These are phyloP conservation scores for Thamnophis sirtalis DNA, from an alignment of 2,113 vertebrate species.

Conservation along the genomic window DNA sequence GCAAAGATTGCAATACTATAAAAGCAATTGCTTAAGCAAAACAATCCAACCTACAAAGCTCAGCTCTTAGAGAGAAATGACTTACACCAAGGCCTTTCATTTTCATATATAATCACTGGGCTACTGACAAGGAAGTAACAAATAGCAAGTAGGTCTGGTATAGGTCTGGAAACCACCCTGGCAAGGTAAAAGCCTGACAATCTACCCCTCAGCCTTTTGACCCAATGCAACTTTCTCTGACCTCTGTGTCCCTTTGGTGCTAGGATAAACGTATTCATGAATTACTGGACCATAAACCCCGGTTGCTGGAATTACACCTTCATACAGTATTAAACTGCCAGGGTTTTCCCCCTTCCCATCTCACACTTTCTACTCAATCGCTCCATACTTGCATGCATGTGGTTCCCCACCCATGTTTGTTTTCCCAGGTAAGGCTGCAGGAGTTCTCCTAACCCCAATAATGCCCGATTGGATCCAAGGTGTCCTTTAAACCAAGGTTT, in stretches of 20 bases:
- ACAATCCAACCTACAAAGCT: not conserved
- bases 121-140: not conserved
- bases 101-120: not conserved
- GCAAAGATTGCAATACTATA: not conserved
- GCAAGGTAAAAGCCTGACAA: not conserved
- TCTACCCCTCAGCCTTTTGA: not conserved
- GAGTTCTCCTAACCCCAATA: not conserved
- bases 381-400: not conserved
- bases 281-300: not conserved
- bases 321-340: not conserved
- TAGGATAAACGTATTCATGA: not conserved
- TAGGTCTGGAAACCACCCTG: not conserved
- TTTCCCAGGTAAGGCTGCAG: not conserved
- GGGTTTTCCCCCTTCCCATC: not conserved
- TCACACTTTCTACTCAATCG: not conserved
- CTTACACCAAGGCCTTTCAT: not conserved
- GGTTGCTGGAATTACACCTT: not conserved
- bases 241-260: not conserved
- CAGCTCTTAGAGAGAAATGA: not conserved
- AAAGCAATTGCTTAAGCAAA: not conserved
- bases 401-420: not conserved
- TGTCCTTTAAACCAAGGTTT: not conserved
- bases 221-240: not conserved
- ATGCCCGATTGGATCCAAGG: not conserved
- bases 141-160: not conserved